Evolutionary conservation across 2,113 vertebrate genomes (phyloP).

Genomic region (Pluvianellus socialis): DNA sequence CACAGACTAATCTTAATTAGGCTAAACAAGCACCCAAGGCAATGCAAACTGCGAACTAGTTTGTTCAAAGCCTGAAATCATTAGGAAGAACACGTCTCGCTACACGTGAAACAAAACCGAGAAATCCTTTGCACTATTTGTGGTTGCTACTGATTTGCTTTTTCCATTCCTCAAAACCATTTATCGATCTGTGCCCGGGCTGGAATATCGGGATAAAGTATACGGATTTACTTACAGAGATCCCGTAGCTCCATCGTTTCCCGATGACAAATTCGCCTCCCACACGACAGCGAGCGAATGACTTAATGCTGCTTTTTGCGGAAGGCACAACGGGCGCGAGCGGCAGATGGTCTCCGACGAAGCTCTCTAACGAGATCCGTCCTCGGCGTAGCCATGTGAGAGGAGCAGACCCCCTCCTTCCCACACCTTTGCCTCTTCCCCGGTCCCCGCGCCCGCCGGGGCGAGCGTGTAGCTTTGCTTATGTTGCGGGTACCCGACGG

Average conservation of each 20-base stretch:
- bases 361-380: slow-evolving; percentile 39
- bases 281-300: slow-evolving; percentile 27
- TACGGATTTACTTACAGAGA: slow-evolving; percentile 78
- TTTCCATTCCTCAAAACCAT: background rate
- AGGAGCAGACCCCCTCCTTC: slow-evolving; percentile 48
- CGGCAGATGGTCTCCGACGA: slow-evolving; percentile 25
- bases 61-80: background rate
- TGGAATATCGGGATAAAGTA: background rate
- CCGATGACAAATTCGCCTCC: slow-evolving; percentile 57
- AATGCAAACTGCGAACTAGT: background rate
- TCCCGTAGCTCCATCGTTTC: slow-evolving; percentile 78
- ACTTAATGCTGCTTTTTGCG: slow-evolving; percentile 63
- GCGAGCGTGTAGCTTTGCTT: slow-evolving; percentile 81
- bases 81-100: background rate
- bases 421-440: slow-evolving; percentile 68
- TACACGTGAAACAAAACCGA: background rate
- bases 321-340: slow-evolving; percentile 27
- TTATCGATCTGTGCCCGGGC: background rate
- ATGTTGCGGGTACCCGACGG: slow-evolving; percentile 83
- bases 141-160: background rate
- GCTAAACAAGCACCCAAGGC: background rate
- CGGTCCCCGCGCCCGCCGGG: slow-evolving; percentile 55
- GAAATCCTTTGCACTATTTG: background rate
- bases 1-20: background rate
- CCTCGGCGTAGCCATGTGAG: slow-evolving; percentile 72